Base-by-base conservation (phyloP, 2,797 vertebrate genomes). In the Arnoldichthys spilopterus region DNA sequence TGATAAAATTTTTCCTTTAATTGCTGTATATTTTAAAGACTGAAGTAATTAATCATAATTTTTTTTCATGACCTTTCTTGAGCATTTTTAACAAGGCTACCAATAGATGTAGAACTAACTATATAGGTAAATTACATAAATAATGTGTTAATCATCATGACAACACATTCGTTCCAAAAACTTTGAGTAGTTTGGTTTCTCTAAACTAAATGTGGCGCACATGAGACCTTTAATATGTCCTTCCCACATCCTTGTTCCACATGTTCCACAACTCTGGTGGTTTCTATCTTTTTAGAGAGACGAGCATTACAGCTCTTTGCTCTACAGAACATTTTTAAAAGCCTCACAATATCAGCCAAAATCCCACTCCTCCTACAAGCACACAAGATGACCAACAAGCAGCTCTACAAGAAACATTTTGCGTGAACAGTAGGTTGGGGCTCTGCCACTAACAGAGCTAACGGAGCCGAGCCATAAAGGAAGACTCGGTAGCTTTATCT, bases 301-400 rank as follows among this genome's bases (percentile, higher is more conserved):
- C n/a, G 22, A 26, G 12, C 68, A 15, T 56, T 54, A 58, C 22
- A 79, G 18, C 69, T 58, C 54, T 64, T 24, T 32, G 32, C 45
- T 62, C 67, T 53, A 6, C 37, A 64, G 22, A 78, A 43, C 32
- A 11, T 30, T 73, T 79, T 54, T 43, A 78, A 34, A 54, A 45
- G 77, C 51, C 20, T 72, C 26, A 72, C 30, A 56, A 78, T 53
- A 54, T 54, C 61, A 56, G 51, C 15, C 68, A 62, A 72, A n/a
- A 28, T 62, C 76, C 67, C 20, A 40, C 77, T 66, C 51, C 77
- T 78, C 71, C 62, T 72, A 54, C 71, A 32, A 78, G 69, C 49
- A 45, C 49, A 66, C 20, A 66, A 8, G 5, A 26, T 62, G 63
- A 69, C 53, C 22, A 37, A 22, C 58, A 4, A 12, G 13, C 24